Base-by-base conservation (phyloP, 2,888 invertebrate species). In the Rhabditoides inermis region DNA sequence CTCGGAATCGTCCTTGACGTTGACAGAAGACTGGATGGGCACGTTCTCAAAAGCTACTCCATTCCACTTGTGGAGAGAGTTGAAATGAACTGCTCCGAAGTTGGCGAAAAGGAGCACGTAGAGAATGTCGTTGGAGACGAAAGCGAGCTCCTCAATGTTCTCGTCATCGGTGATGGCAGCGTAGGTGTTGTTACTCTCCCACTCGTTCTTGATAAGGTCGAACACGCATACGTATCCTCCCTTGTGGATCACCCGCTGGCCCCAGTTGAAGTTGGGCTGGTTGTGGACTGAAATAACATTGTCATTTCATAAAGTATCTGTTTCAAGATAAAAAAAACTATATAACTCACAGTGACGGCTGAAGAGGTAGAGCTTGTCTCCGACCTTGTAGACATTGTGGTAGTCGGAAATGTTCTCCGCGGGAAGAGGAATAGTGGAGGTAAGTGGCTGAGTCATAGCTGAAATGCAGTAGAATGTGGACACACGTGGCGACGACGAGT, bases 171-270 rank as follows among this genome's bases (percentile, higher is more conserved):
- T 41, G 0, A 67, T 36, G 1, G n/a, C n/a, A n/a, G n/a, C n/a
- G n/a, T n/a, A n/a, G n/a, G n/a, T n/a, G n/a, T n/a, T n/a, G n/a
- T n/a, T n/a, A n/a, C n/a, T n/a, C n/a, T n/a, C n/a, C 58, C 58
- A 64, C 18, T 49, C 30, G 10, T 55, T 51, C 2, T 54, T 28
- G 6, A 39, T 22, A 39, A 55, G 51, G 42, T 61, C 61, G 50
- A 56, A 63, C 23, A 49, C 45, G n/a, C 60, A 44, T 18, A 56
- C 62, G 39, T 64, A 64, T 7, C 58, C 58, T 40, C 66, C 66
- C 15, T 44, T 42, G 26, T 52, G 58, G 15, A 54, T 52, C 0
- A 62, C 61, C 23, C 63, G 60, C 27, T 63, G 61, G 32, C 63
- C 63, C 54, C 58, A 62, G 37, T 60, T 56, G 51, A 51, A 56